Evolutionary conservation across 2,888 invertebrate species (phyloP).

Genomic region (Penaeus monodon): DNA sequence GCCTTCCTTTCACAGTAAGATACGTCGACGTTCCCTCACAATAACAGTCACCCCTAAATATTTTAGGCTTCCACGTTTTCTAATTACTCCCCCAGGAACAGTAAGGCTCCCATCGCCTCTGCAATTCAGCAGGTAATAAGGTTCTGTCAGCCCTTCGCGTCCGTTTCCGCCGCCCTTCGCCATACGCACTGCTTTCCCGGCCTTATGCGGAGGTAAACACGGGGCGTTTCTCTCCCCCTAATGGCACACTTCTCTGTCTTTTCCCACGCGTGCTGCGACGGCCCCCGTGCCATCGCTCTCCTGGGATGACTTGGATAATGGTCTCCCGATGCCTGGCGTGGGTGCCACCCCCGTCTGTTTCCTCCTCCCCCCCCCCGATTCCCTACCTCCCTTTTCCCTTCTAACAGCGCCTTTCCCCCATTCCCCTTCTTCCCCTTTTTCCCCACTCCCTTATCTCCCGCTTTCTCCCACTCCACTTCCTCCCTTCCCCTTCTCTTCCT

Average conservation of each 20-base stretch:
- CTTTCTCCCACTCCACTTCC: no score
- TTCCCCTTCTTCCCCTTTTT: no score
- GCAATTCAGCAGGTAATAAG: background rate
- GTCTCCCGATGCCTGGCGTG: background rate
- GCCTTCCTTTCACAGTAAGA: no score
- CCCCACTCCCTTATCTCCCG: no score
- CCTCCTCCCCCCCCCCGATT: no score
- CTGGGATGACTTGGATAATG: conserved; percentile 2
- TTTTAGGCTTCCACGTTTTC: no score
- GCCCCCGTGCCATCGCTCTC: conserved; percentile 4
- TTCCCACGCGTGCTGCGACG: background rate
- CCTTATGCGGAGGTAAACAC: background rate
- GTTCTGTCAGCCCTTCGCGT: background rate
- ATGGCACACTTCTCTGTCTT: background rate
- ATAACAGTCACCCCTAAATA: no score
- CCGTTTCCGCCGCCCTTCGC: background rate
- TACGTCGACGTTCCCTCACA: no score
- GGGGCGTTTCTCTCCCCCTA: background rate
- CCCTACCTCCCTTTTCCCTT: no score
- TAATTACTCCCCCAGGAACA: no score
- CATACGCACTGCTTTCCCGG: background rate
- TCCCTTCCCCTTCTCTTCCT: no score
- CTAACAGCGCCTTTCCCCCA: no score
- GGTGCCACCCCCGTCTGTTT: background rate
- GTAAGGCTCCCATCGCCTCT: background rate